phyloP scores from a whole-genome alignment of 2,888 invertebrate species.

The Spisula solida region DNA sequence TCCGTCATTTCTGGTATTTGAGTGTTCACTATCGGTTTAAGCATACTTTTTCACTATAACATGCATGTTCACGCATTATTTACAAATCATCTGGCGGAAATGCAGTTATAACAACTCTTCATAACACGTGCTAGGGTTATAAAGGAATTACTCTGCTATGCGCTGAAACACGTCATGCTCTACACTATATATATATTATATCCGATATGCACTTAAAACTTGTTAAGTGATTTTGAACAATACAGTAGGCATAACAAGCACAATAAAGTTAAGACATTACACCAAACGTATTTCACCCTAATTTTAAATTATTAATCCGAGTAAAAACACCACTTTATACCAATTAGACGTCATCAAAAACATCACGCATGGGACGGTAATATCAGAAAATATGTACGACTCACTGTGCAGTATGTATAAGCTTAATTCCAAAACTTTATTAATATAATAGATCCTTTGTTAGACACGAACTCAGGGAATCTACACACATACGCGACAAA shows the following conservation, averaged over 20 bases:
- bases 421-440: slow-evolving; percentile 11
- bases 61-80: background rate
- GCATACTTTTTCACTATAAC: background rate
- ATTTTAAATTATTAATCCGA: background rate
- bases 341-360: background rate
- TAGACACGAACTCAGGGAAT: background rate
- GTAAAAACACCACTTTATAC: background rate
- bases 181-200: background rate
- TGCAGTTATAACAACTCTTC: background rate
- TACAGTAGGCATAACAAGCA: background rate
- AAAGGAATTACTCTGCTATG: background rate
- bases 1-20: background rate
- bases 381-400: background rate
- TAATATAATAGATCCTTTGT: slow-evolving; percentile 1
- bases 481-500: background rate
- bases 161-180: background rate
- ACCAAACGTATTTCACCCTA: background rate
- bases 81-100: background rate
- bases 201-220: background rate
- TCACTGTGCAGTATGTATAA: background rate
- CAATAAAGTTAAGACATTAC: background rate
- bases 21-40: background rate
- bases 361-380: background rate
- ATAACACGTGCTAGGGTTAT: background rate
- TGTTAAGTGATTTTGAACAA: background rate